phyloP scores from a whole-genome alignment of 1,140 invertebrate species.

The Lamellibrachia luymesi region DNA sequence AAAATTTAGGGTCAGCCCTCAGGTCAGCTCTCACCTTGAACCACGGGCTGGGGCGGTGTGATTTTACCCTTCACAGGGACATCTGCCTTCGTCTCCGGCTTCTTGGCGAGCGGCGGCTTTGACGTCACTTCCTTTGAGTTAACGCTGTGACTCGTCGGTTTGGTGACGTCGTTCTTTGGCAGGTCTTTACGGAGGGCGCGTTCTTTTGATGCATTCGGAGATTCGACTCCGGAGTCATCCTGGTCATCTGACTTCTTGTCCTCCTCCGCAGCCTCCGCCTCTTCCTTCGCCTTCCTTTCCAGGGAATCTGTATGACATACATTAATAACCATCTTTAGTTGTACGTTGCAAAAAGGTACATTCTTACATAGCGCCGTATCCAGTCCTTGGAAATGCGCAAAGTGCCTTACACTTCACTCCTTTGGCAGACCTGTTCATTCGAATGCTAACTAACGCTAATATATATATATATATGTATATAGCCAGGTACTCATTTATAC shows the following conservation, averaged over 20 bases:
- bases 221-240: constrained; percentile 23
- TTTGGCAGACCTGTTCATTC: no score
- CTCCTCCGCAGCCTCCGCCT: constrained; percentile 17
- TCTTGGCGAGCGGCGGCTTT: background rate
- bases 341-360: background rate
- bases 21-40: constrained; percentile 7
- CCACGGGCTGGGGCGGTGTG: background rate
- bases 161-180: background rate
- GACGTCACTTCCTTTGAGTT: background rate
- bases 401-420: no score
- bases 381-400: no score
- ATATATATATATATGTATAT: no score
- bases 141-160: background rate
- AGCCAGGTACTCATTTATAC: no score
- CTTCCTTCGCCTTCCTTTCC: constrained; percentile 16
- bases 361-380: no score
- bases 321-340: background rate
- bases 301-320: background rate
- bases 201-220: constrained; percentile 1
- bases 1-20: background rate
- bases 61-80: background rate
- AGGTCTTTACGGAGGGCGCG: background rate
- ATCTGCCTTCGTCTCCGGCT: background rate
- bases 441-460: no score
- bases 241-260: constrained; percentile 19